Evolutionary conservation across 2,113 vertebrate species (phyloP), one percentile per base, ranked within the genome.

Genomic region (Taxidea taxus): DNA sequence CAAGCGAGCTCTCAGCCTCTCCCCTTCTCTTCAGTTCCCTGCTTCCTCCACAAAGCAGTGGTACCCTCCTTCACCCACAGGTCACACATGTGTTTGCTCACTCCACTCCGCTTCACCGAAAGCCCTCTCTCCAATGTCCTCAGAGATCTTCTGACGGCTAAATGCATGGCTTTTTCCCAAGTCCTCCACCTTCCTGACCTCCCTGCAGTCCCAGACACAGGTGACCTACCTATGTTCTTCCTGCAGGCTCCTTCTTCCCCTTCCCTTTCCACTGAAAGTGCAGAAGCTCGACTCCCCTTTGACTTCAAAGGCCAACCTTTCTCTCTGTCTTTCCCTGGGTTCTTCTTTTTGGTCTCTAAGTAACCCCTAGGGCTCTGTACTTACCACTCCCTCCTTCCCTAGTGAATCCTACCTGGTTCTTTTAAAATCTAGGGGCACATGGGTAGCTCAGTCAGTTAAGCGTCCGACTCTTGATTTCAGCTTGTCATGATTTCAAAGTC

Each of bases 311-410:
- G 81, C 14, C 20, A 49, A 12, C n/a, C 7, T 68, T 95, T 64
- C 49, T 91, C 42, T 12, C 60, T 56, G 6, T 62, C 31, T 70
- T 84, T 54, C 60, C 34, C 49, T 77, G 34, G 29, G 44, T 92
- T 13, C 31, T 81, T 58, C 64, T 94, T 54, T 54, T 49, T 74
- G 44, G 13, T 47, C n/a, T 14, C 4, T 82, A 54, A n/a, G 13
- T 54, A 18, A 29, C 10, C 21, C 54, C 68, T 47, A 87, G 31
- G 31, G 56, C 29, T 68, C 25, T 85, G 18, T 34, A 70, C 20
- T 54, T 75, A 84, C 18, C 20, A 42, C 47, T 90, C 82, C 58
- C 87, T 64, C 58, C 75, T 95, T 94, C 96, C 74, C 44, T 91
- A 60, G 11, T 78, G 27, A 93, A 66, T 34, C 74, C 83, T 51